Percentiles rank a stretch among this genome's conserved stretches.
phyloP scores from a whole-genome alignment of 2,888 invertebrate genomes.

The Subacronicta megacephala region DNA sequence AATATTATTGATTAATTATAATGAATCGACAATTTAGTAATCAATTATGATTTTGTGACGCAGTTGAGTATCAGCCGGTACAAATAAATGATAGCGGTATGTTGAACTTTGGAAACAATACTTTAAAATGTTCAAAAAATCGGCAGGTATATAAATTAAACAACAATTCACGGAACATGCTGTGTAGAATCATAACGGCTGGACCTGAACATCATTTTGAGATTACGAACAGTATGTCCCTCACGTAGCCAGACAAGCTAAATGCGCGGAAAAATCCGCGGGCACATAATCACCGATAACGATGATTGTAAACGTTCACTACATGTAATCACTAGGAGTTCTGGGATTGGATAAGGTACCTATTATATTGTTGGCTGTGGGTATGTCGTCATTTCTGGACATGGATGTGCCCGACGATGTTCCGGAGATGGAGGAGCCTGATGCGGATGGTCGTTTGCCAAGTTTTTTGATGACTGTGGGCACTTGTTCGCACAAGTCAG shows the following conservation, averaged over 20 bases:
- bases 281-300: constrained; percentile 36
- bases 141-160: constrained; percentile 25
- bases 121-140: constrained; percentile 5
- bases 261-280: constrained; percentile 31
- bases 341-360: constrained; percentile 75
- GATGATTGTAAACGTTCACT: constrained; percentile 35
- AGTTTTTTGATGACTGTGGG: constrained; percentile 64
- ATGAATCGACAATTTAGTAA: constrained; percentile 20
- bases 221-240: constrained; percentile 35
- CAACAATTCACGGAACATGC: constrained; percentile 4
- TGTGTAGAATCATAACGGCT: constrained; percentile 10
- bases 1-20: constrained; percentile 9
- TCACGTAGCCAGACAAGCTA: constrained; percentile 10
- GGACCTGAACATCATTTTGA: constrained; percentile 33
- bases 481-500: constrained; percentile 56
- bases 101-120: too few relatives aligned
- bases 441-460: constrained; percentile 57
- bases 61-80: constrained; percentile 21
- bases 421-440: constrained; percentile 37
- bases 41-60: constrained; percentile 33
- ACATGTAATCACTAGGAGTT: constrained; percentile 58
- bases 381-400: constrained; percentile 71
- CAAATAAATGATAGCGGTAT: constrained; percentile 11
- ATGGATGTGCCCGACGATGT: constrained; percentile 33
- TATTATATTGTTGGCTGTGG: constrained; percentile 80